Evolutionary conservation across 2,113 vertebrate genomes (phyloP), one percentile per base, ranked within the genome.

Genomic region (Brachirus orientalis): DNA sequence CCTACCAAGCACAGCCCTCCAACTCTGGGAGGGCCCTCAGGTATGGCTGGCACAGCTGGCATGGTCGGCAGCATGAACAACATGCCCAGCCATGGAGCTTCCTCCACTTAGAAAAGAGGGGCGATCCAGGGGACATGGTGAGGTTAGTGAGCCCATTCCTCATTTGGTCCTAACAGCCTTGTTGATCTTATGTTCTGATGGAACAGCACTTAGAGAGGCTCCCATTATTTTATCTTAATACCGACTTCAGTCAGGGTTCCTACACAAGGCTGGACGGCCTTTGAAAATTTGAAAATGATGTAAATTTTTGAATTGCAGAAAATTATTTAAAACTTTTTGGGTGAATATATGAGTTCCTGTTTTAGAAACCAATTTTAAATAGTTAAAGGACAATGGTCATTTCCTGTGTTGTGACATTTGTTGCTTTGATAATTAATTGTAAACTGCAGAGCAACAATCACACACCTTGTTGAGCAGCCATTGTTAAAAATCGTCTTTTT

Each of bases 1-100:
- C 86, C 90, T 18, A 75, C 64, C 86, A 92, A 92, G 88, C 90
- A 90, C 84, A 92, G 89, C 17, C 90, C 90, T 63, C 85, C 89
- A 9, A 65, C 85, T 43, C 82, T 92, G 71, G 90, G 85, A 44
- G 90, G 89, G 68, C 84, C 89, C 89, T 92, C 90, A 87, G 90
- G 90, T 87, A 90, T 92, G 89, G 84, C 89, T 38, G 84, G 82
- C 62, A 10, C 86, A 8, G 81, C 82, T n/a, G 84, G 89, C 67
- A 90, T 92, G 86, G 86, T 89, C 1, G 85, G 89, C 66, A 20
- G 68, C 72, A 86, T 91, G 89, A 63, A 86, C 69, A 87, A 76
- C 83, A 85, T 92, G 81, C 63, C 89, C 47, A 74, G 75, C 81
- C 90, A 92, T 22, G 88, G 88, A 72, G 83, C 86, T 47, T 82